Conservation (phyloP, 2,797 vertebrate species). For the Pangasius djambal region DNA sequence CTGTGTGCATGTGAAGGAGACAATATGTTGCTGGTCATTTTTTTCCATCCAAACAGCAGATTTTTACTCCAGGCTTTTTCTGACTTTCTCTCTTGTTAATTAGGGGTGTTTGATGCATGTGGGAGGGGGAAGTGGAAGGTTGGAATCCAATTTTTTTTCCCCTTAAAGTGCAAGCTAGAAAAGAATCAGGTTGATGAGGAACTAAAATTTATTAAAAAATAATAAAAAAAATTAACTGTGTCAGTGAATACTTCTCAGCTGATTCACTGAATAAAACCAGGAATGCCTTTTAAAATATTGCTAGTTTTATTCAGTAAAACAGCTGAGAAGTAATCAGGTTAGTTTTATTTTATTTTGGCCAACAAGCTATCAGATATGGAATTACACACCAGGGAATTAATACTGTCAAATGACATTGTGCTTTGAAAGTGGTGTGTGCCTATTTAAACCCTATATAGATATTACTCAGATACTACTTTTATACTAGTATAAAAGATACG, state of each 20-base stretch:
- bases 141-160: slow-evolving; percentile 1
- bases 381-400: not conserved
- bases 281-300: not conserved
- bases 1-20: slow-evolving; percentile 69
- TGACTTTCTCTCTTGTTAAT: slow-evolving; percentile 76
- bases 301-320: not conserved
- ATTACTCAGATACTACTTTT: not conserved
- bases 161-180: not conserved
- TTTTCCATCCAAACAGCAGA: slow-evolving; percentile 76
- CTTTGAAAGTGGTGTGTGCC: not conserved
- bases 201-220: not conserved
- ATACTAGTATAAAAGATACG: not conserved
- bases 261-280: not conserved
- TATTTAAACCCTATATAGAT: not conserved
- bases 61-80: slow-evolving; percentile 77
- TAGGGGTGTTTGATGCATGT: slow-evolving; percentile 70
- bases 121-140: slow-evolving; percentile 33
- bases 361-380: not conserved
- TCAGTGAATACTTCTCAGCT: not conserved
- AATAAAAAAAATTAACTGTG: not conserved
- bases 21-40: slow-evolving; percentile 78
- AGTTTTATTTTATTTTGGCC: not conserved
- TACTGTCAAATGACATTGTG: not conserved
- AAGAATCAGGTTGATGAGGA: not conserved
- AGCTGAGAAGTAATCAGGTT: not conserved